phyloP scores from a whole-genome alignment of 2,797 vertebrate species.

The Vultur gryphus region DNA sequence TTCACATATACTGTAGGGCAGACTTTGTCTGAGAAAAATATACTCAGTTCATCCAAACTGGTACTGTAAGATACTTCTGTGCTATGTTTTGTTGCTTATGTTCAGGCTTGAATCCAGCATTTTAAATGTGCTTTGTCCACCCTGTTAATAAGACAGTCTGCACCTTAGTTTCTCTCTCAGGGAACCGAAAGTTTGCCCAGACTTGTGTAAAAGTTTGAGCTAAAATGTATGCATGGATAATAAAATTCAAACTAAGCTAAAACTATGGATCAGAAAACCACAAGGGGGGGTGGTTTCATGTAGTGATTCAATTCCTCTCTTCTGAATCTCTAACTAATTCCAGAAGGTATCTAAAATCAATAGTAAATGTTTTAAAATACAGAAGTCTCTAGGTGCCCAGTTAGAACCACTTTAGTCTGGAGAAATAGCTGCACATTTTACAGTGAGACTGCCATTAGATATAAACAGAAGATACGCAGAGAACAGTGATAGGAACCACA shows the following conservation, averaged over 20 bases:
- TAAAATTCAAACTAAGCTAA: neutral
- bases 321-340: neutral
- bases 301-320: neutral
- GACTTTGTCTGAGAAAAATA: neutral
- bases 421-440: neutral
- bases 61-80: neutral
- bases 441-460: neutral
- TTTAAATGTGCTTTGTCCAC: neutral
- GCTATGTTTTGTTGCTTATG: neutral
- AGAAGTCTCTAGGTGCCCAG: neutral
- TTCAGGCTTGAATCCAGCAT: neutral
- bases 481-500: neutral
- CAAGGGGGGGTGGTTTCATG: neutral
- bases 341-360: neutral
- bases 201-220: neutral
- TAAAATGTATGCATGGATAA: neutral
- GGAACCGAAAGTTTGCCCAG: neutral
- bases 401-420: neutral
- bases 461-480: neutral
- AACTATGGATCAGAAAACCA: neutral
- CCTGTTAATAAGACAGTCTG: neutral
- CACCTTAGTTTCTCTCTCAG: neutral
- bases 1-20: neutral
- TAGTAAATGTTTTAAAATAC: neutral
- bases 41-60: neutral